A percentile compares a stretch with the other conserved stretches of the same genome.
Evolutionary conservation across 2,113 vertebrate genomes (phyloP).

Genomic region (Motacilla tschutschensis): DNA sequence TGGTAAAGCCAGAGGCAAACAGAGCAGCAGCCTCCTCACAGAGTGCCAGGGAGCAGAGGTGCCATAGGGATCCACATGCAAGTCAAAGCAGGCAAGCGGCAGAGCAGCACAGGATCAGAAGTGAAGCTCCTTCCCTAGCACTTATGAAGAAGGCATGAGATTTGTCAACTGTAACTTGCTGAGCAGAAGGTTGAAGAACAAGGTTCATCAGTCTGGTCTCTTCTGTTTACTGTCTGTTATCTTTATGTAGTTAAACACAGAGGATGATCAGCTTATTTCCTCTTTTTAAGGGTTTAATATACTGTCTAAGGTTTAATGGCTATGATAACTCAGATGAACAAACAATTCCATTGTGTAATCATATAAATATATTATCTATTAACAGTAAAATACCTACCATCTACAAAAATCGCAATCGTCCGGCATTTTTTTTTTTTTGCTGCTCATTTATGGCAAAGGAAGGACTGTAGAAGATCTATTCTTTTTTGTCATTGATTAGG

Average conservation of each 20-base stretch:
- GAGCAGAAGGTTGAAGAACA: neutral
- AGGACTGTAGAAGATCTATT: neutral
- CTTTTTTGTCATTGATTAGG: neutral
- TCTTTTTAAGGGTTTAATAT: neutral
- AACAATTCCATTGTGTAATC: neutral
- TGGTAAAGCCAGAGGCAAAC: neutral
- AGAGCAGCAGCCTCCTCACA: fast-evolving
- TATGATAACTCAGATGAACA: neutral
- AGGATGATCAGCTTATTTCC: fast-evolving
- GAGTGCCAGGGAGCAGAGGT: neutral
- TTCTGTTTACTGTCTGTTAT: neutral
- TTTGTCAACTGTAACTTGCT: neutral
- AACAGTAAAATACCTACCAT: neutral
- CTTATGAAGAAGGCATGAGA: fast-evolving
- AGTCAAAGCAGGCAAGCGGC: neutral
- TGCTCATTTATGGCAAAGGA: neutral
- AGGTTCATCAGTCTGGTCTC: neutral
- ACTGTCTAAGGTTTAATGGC: neutral
- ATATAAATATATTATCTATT: neutral
- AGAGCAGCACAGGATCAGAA: fast-evolving
- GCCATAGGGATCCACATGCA: fast-evolving
- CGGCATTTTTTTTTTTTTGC: too few relatives aligned
- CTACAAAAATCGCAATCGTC: neutral
- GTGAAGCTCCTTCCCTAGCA: neutral
- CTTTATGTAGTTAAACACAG: neutral